Conservation (phyloP, 2,113 vertebrate species). For the Nothoprocta perdicaria region DNA sequence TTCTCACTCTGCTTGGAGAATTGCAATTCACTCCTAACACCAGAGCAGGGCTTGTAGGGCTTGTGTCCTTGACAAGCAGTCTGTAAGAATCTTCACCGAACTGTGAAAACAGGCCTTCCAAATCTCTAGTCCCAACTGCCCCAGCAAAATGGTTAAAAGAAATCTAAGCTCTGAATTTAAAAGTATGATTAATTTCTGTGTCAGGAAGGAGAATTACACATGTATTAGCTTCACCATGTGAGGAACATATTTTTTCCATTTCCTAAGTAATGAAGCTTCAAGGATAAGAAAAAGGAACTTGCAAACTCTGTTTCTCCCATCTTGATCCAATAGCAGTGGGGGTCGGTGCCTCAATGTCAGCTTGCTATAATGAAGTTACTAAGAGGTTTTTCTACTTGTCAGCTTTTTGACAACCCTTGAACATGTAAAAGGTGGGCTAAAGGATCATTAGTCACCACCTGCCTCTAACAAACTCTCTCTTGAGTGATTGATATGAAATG, state of each 20-base stretch:
- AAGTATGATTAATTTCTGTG: conserved; percentile 45
- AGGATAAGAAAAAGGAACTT: conserved; percentile 54
- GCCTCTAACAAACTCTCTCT: conserved; percentile 49
- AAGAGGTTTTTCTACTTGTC: conserved; percentile 55
- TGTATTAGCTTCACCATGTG: conserved; percentile 31
- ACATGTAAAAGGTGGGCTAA: conserved; percentile 58
- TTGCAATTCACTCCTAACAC: background rate
- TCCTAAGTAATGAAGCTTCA: conserved; percentile 26
- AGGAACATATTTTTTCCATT: conserved; percentile 50
- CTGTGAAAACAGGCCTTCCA: background rate
- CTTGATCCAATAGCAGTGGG: conserved; percentile 42
- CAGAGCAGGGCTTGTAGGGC: background rate
- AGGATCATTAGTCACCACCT: conserved; percentile 61
- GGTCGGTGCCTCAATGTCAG: conserved; percentile 37
- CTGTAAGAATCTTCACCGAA: background rate
- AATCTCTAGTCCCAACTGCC: background rate
- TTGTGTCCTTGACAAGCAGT: background rate
- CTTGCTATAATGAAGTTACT: conserved; percentile 46
- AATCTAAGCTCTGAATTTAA: background rate
- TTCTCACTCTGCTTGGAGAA: background rate
- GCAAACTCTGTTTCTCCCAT: conserved; percentile 50
- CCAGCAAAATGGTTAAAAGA: background rate
- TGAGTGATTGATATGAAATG: conserved; percentile 36
- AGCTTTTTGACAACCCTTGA: conserved; percentile 45
- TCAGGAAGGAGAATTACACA: conserved; percentile 27